Evolutionary conservation across 2,113 vertebrate species (phyloP).

Genomic region (Takifugu flavidus): DNA sequence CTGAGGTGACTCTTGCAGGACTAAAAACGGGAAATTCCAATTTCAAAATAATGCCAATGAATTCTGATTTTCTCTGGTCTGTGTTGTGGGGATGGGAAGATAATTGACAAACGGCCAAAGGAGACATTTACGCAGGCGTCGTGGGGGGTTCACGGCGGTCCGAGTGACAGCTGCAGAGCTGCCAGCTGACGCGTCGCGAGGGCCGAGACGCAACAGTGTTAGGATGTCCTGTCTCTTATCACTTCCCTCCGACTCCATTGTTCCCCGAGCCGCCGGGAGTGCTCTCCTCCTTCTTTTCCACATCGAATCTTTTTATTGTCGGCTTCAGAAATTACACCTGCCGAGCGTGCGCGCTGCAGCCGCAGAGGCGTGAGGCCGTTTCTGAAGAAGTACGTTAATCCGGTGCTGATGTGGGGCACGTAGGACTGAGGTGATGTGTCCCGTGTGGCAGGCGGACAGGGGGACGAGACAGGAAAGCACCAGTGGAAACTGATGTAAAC

Average conservation of each 20-base stretch:
- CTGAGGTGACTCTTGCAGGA: no score
- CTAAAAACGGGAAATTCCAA: no score
- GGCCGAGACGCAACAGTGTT: slow-evolving; percentile 10
- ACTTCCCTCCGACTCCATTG: slow-evolving; percentile 63
- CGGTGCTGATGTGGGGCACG: background rate
- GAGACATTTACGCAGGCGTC: no score
- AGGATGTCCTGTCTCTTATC: slow-evolving; percentile 68
- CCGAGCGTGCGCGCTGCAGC: background rate
- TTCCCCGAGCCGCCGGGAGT: slow-evolving; percentile 25
- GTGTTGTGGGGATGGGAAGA: no score
- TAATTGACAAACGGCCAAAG: no score
- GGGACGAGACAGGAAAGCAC: background rate
- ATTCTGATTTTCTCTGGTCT: no score
- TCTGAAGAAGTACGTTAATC: slow-evolving; percentile 9
- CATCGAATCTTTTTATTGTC: slow-evolving; percentile 38
- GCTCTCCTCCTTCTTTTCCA: slow-evolving; percentile 34
- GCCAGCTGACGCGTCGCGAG: slow-evolving; percentile 20
- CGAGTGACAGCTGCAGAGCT: slow-evolving; percentile 22
- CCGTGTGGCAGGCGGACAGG: background rate
- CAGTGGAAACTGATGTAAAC: no score
- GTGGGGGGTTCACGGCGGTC: background rate
- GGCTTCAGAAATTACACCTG: slow-evolving; percentile 30
- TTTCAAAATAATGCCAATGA: no score
- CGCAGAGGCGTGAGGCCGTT: slow-evolving; percentile 20
- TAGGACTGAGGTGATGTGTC: slow-evolving; percentile 1